phyloP scores from a whole-genome alignment of 2,888 invertebrate genomes.

The Pristionchus entomophagus region DNA sequence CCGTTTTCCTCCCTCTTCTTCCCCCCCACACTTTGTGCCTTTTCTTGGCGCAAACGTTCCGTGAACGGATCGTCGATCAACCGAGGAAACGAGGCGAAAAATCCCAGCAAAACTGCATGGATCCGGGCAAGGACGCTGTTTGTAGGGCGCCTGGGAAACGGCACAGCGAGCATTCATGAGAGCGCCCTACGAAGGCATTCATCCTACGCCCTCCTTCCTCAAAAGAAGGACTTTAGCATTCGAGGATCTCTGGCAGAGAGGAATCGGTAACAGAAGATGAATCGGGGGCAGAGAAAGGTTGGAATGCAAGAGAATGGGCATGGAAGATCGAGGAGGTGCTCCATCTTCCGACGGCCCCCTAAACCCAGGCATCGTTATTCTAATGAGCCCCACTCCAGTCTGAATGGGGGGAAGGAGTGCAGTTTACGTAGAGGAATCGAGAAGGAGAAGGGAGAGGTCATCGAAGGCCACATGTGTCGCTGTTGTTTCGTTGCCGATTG shows the following conservation, averaged over 20 bases:
- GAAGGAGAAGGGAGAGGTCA: not conserved
- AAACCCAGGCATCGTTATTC: conserved; percentile 37
- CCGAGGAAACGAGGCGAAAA: not conserved
- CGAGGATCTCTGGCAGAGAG: too few species aligned
- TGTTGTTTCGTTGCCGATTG: conserved; percentile 23
- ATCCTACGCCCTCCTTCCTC: too few species aligned
- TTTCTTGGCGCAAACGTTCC: not conserved
- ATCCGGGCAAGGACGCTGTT: not conserved
- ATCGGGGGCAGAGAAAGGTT: not conserved
- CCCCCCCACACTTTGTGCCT: not conserved
- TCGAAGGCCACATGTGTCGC: not conserved
- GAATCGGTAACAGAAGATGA: not conserved
- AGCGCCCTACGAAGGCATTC: not conserved
- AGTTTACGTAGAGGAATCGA: not conserved
- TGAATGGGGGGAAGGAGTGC: conserved; percentile 3
- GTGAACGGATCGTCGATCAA: not conserved
- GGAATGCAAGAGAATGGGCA: not conserved
- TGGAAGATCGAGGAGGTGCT: not conserved
- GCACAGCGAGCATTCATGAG: not conserved
- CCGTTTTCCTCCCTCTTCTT: not conserved
- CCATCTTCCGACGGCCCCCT: not conserved
- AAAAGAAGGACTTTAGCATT: too few species aligned
- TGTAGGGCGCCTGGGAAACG: not conserved
- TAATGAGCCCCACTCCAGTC: conserved; percentile 35
- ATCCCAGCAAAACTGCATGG: not conserved